Base-by-base conservation (phyloP, 1,140 invertebrate genomes). In the Gonioctena quinquepunctata region DNA sequence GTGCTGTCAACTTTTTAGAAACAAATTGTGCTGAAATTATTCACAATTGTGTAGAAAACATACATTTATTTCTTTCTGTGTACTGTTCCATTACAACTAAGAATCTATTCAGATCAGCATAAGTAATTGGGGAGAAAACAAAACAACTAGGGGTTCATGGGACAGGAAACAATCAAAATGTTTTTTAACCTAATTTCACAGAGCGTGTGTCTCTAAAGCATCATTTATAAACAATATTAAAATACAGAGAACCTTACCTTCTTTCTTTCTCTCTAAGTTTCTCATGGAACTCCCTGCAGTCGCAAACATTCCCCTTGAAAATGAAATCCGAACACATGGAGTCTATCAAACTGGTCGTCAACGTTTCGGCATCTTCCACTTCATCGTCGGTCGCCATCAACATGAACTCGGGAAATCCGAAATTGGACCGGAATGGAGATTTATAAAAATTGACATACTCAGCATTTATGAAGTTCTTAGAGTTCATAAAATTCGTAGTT, bases 351-450 rank as follows among this genome's bases (percentile, higher is more conserved):
- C 59, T 62, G 13, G 70, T 72, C 4, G 70, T 64, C 23, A 65
- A 27, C 25, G 70, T 72, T 59, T 70, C 54, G 2, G 64, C n/a
- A 52, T 27, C 64, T 8, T 70, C 62, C 27, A 26, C 6, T n/a
- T 60, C 57, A 3, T 71, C 59, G 1, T 50, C 57, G 18, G 61
- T 33, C 26, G 52, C 59, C 59, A 66, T 33, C 3, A 71, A 62
- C 6, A 71, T 18, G 57, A 71, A 71, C 27, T 71, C 65, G 4
- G 70, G 65, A 57, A 67, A 71, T 11, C 50, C 57, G 21, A 19
- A 48, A 27, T 54, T 61, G 22, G 62, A 42, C 25, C 57, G 52
- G 11, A 19, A 23, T 3, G n/a, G 52, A 19, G 52, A 18, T 54
- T 23, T 19, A 22, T 54, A 18, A 54, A 54, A 54, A 18, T 54